These are phyloP conservation scores for Melanocharis versteri DNA, from an alignment of 2,113 vertebrate species.

Conservation along the genomic window DNA sequence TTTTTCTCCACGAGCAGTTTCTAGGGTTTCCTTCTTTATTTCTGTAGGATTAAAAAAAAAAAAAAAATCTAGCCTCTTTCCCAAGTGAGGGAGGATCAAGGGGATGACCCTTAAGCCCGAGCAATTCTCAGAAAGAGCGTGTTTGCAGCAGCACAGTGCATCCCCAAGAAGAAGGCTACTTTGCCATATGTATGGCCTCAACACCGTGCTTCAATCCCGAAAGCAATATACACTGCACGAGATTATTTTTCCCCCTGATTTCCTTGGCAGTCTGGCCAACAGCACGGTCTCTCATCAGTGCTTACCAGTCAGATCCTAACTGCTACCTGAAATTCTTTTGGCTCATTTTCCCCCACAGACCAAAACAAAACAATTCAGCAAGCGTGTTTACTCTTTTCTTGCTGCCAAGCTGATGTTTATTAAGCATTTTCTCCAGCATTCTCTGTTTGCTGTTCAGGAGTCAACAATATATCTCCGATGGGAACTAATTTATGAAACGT, in stretches of 20 bases:
- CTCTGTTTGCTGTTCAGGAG: background rate
- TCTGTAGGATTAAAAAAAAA: background rate
- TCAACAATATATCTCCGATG: background rate
- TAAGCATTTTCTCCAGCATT: background rate
- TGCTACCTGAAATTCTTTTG: background rate
- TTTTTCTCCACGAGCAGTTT: background rate
- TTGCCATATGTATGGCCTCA: background rate
- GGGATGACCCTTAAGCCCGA: background rate
- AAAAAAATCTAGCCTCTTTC: background rate
- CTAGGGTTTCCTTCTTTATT: background rate
- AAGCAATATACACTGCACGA: background rate
- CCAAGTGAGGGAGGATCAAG: background rate
- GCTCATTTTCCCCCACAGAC: background rate
- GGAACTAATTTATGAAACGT: background rate
- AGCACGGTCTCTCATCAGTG: background rate
- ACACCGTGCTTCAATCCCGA: background rate
- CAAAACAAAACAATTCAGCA: background rate
- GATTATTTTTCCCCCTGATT: background rate
- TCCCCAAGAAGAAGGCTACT: background rate
- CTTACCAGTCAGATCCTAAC: background rate
- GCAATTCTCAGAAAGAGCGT: background rate
- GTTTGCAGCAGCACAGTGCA: background rate
- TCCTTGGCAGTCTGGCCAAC: background rate
- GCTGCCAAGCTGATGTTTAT: background rate
- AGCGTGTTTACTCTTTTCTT: background rate